Evolutionary conservation across 2,113 vertebrate species (phyloP), one percentile per base, ranked within the genome.

Genomic region (Oreocharis arfaki): DNA sequence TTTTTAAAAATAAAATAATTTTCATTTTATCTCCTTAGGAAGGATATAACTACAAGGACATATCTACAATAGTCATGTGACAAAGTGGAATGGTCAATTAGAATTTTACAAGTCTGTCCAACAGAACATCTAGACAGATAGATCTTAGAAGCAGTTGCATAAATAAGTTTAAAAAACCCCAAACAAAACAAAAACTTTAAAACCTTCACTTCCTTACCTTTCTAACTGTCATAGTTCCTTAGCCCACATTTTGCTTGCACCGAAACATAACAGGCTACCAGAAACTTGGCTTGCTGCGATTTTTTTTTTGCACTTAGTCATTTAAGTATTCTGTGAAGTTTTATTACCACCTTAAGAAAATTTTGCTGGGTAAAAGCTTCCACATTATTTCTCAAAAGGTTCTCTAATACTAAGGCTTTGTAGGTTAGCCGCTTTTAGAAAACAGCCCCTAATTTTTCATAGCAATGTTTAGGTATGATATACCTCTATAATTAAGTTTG

Each of bases 131-230:
- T 71, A 63, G 26, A 69, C 18, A 61, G 56, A 23, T 11, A 50
- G 4, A 20, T 52, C 10, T 39, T 68, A 13, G 22, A 64, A 82
- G 7, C 3, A 49, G 5, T 32, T 85, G 17, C 11, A 52, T 44
- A 49, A 6, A 7, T 16, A 79, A 68, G 5, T 30, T 21, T 0
- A 32, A 49, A 35, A 56, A 39, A 63, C 1, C 2, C 1, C 2
- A 4, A 52, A 24, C 5, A 42, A 74, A 81, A 11, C 2, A 28
- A 3, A 67, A 42, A 9, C 6, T 20, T 46, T n/a, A 26, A 47
- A 42, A 4, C 10, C 19, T 41, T 67, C 4, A 13, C 8, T 52
- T 77, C 30, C 16, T 82, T 79, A 28, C 5, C 6, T 64, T 79
- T 78, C 8, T 77, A 53, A 24, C 14, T 57, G 9, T 33, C 53